Conservation (phyloP, 2,888 invertebrate genomes). For the Pristionchus arcanus region DNA sequence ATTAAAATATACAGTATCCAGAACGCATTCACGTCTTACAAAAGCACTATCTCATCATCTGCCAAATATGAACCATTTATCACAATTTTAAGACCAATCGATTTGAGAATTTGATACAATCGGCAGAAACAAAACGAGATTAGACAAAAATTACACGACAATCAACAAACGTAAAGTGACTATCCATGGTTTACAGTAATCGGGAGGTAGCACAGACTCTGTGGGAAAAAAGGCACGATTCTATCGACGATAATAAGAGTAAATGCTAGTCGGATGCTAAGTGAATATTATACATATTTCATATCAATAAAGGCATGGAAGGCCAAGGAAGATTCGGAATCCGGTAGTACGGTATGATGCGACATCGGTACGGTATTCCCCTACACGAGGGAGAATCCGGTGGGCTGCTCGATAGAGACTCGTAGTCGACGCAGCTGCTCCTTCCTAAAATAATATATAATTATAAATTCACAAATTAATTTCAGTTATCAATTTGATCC, state of each 20-base stretch:
- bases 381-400: conserved; percentile 87
- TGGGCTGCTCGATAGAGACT: conserved; percentile 94
- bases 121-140: neutral
- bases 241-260: neutral
- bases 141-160: neutral
- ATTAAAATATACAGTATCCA: neutral
- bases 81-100: neutral
- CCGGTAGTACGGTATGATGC: neutral
- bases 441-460: neutral
- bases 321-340: neutral
- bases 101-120: neutral
- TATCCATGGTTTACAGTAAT: conserved; percentile 21
- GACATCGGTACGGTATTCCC: neutral
- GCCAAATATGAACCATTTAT: neutral
- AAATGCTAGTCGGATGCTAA: neutral
- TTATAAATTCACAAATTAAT: too few relatives aligned
- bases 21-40: neutral
- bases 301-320: too few relatives aligned
- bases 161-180: neutral
- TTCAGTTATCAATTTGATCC: too few relatives aligned
- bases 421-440: conserved; percentile 86
- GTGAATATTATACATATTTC: conserved; percentile 27
- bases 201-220: neutral
- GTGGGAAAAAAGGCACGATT: neutral
- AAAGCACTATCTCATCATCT: neutral